Conservation (phyloP, 2,113 vertebrate genomes). For the Coregonus clupeaformis region DNA sequence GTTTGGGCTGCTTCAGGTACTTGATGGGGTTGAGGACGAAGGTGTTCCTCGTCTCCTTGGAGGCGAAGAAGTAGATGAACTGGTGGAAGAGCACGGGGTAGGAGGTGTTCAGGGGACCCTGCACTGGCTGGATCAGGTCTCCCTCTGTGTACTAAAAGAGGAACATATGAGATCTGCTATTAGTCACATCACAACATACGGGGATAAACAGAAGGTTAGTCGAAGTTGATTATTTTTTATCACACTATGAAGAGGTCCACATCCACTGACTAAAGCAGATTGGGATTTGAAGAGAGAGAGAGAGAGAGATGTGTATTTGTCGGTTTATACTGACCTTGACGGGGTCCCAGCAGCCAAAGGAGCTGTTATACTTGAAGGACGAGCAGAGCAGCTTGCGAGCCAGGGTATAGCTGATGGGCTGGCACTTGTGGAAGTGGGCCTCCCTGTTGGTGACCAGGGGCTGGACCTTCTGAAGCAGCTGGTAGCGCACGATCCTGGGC, state of each 20-base stretch:
- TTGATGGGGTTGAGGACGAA: constrained; percentile 92
- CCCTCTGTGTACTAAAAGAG: constrained; percentile 77
- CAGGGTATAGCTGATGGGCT: constrained; percentile 72
- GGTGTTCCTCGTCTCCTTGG: constrained; percentile 79
- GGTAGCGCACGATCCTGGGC: constrained; percentile 66
- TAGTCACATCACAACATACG: background rate
- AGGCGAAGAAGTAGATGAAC: constrained; percentile 90
- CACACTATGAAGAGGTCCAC: too few species aligned
- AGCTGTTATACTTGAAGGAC: constrained; percentile 83
- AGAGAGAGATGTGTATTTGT: background rate
- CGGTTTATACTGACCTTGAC: constrained; percentile 76
- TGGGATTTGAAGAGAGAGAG: background rate
- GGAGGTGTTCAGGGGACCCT: constrained; percentile 61
- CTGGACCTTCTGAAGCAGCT: constrained; percentile 74
- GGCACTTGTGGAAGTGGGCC: constrained; percentile 88
- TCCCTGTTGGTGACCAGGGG: constrained; percentile 80
- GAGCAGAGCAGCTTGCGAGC: constrained; percentile 79
- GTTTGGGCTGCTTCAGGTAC: constrained; percentile 85
- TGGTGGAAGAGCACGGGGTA: constrained; percentile 85
- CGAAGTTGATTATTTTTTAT: too few species aligned
- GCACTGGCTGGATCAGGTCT: constrained; percentile 80
- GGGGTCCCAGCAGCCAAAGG: constrained; percentile 88
- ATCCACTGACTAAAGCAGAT: too few species aligned
- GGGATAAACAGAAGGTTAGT: too few species aligned
- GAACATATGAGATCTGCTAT: background rate